Conservation (phyloP, 2,113 vertebrate species). For the Brachypteracias leptosomus region DNA sequence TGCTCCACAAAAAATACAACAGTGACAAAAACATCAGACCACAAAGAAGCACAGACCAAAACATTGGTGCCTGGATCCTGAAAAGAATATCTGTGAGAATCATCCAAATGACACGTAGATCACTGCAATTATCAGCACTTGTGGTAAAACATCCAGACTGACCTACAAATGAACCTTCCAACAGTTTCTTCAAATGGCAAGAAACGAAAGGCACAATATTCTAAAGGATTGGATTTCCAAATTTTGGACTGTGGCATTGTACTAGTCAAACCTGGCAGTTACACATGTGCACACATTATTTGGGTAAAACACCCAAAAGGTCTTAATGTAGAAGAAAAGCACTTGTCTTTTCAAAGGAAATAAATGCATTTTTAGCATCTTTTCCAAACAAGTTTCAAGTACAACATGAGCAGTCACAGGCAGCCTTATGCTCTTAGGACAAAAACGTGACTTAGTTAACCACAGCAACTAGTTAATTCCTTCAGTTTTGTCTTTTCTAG, state of each 20-base stretch:
- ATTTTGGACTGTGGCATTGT: neutral
- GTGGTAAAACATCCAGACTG: neutral
- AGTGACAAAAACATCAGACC: neutral
- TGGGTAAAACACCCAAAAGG: neutral
- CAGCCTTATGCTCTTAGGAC: neutral
- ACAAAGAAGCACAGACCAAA: neutral
- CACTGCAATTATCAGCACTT: too few relatives aligned
- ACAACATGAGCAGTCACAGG: neutral
- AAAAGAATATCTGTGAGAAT: neutral
- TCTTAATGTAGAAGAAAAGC: neutral
- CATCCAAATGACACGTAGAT: neutral
- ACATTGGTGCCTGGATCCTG: neutral
- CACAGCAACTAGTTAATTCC: neutral
- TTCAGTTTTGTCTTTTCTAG: neutral
- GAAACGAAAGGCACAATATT: neutral
- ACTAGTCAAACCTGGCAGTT: neutral
- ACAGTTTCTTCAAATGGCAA: neutral
- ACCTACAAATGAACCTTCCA: neutral
- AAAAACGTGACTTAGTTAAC: neutral
- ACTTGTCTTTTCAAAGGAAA: neutral
- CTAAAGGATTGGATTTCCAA: neutral
- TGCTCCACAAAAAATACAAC: constrained; percentile 15
- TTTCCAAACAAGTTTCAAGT: neutral
- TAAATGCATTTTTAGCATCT: neutral
- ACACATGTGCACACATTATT: neutral